Base-by-base conservation (phyloP, 2,888 invertebrate genomes). In the Agrypnus murinus region DNA sequence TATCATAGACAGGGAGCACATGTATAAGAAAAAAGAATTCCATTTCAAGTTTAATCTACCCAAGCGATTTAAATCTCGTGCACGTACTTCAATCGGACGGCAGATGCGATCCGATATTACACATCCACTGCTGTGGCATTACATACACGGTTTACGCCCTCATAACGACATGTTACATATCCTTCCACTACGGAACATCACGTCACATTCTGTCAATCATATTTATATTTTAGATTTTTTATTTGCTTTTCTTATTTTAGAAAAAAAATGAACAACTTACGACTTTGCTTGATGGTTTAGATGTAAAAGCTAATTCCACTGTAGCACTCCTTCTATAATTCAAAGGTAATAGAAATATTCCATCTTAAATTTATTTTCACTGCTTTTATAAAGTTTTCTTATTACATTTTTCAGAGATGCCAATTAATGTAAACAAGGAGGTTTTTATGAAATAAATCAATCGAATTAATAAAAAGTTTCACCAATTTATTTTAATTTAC, bases 91-190 rank as follows among this genome's bases (percentile, higher is more conserved):
- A 79, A 82, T 81, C 79, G 81, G 81, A 81, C 81, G 78, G 80
- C 82, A 82, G 82, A 81, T 82, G 82, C 77, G 80, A 80, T 81
- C 79, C 78, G 81, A 81, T 81, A 82, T 82, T 81, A 79, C 78
- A 76, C 73, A 76, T 78, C 75, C 70, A 74, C 74, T 72, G 68
- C 68, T 68, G 66, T 64, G 74, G 76, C 73, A 80, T 80, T 80
- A 80, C 77, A 74, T 80, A 80, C 80, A 78, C 78, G 79, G 79
- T 80, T 80, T 80, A 80, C 79, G 70, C 74, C 77, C 78, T 76
- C 77, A 75, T 79, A 80, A 78, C 79, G 75, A 76, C 72, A 74
- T 68, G 67, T 73, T 74, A 74, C 74, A 53, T 72, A 69, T 69
- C 50, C 53, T 57, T 58, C 38, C 50, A 63, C 71, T 71, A 60